These are phyloP conservation scores for Cephus nigrinus DNA, from an alignment of 2,888 invertebrate genomes.

Conservation along the genomic window DNA sequence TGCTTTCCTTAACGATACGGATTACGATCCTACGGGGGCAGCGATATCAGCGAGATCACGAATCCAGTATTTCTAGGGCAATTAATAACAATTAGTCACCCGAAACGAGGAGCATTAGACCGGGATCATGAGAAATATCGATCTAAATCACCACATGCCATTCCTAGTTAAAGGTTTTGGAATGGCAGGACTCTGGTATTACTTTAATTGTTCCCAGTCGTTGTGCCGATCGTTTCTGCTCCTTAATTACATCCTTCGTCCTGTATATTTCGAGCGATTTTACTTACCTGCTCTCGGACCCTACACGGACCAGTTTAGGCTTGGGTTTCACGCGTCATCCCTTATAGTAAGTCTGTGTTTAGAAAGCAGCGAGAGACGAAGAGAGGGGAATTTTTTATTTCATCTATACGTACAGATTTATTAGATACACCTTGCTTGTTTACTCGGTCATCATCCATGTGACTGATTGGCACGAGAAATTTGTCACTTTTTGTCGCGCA, in stretches of 20 bases:
- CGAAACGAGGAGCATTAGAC: constrained; percentile 17
- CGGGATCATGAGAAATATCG: constrained; percentile 33
- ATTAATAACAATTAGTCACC: constrained; percentile 48
- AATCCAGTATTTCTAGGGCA: constrained; percentile 12
- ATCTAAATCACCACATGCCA: constrained; percentile 44
- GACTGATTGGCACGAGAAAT: not conserved
- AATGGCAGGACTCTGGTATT: constrained; percentile 38
- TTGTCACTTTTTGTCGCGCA: not conserved
- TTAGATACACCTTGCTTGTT: not conserved
- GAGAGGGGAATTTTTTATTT: not conserved
- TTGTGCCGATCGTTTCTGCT: constrained; percentile 33
- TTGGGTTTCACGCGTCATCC: not conserved
- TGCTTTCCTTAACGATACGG: not conserved
- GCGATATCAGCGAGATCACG: not conserved
- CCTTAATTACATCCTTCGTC: constrained; percentile 50
- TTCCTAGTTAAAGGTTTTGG: constrained; percentile 36
- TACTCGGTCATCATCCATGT: not conserved
- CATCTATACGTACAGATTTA: not conserved
- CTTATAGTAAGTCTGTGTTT: not conserved
- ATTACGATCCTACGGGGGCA: not conserved
- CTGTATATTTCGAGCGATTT: constrained; percentile 40
- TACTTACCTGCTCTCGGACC: constrained; percentile 27
- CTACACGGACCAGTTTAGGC: not conserved
- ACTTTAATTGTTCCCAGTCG: constrained; percentile 54
- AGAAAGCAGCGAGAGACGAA: not conserved